These are phyloP conservation scores for Bicyclus anynana DNA, from an alignment of 1,140 invertebrate genomes.

Conservation along the genomic window DNA sequence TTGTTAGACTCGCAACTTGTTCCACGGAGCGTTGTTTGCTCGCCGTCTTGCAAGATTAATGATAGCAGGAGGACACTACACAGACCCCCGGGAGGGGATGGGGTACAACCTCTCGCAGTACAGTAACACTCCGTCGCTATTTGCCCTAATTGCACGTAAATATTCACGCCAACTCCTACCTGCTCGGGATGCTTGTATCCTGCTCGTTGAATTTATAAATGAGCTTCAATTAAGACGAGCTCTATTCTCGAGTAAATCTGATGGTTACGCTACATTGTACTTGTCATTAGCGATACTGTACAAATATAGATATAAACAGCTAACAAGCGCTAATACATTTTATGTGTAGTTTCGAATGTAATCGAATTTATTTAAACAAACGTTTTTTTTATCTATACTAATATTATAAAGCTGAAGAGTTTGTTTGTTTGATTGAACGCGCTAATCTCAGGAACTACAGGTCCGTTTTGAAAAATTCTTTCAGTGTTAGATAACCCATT, in stretches of 20 bases:
- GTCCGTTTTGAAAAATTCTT: too few relatives aligned
- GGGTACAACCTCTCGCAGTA: slow-evolving; percentile 30
- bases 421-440: too few relatives aligned
- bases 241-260: slow-evolving; percentile 33
- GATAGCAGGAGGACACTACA: slow-evolving; percentile 47
- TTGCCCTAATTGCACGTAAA: slow-evolving; percentile 50
- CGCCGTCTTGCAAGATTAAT: slow-evolving; percentile 62
- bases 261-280: slow-evolving; percentile 8
- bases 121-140: slow-evolving; percentile 40
- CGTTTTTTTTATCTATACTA: too few relatives aligned
- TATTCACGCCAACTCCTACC: slow-evolving; percentile 32
- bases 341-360: too few relatives aligned
- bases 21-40: slow-evolving; percentile 52
- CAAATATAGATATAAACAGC: neutral
- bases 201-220: slow-evolving; percentile 57
- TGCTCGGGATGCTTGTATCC: slow-evolving; percentile 33
- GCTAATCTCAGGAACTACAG: too few relatives aligned
- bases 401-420: too few relatives aligned
- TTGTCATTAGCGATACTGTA: neutral
- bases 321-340: too few relatives aligned
- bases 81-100: slow-evolving; percentile 26
- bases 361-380: too few relatives aligned
- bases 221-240: slow-evolving; percentile 38
- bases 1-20: slow-evolving; percentile 40
- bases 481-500: too few relatives aligned